phyloP scores from a whole-genome alignment of 1,140 invertebrate genomes.

The Tetramorium simillimum region DNA sequence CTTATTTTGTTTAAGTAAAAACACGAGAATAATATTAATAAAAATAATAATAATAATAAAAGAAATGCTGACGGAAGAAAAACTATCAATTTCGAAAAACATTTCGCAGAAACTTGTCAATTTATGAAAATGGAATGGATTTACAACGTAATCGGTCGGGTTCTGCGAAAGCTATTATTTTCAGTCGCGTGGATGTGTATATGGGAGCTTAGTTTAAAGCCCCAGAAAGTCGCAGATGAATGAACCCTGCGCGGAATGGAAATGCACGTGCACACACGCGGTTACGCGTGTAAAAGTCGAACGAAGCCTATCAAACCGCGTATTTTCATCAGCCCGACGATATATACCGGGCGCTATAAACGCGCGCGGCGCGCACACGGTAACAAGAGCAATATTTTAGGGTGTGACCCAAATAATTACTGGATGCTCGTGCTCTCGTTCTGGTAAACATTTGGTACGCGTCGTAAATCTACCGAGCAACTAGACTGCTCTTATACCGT shows the following conservation, averaged over 20 bases:
- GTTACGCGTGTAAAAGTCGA: neutral
- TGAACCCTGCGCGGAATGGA: constrained; percentile 40
- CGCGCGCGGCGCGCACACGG: constrained; percentile 56
- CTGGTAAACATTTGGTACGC: constrained; percentile 61
- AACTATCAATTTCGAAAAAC: neutral
- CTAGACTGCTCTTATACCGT: constrained; percentile 45
- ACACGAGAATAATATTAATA: neutral
- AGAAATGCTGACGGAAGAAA: neutral
- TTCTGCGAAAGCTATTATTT: constrained; percentile 64
- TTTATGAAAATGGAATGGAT: neutral
- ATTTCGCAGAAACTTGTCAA: neutral
- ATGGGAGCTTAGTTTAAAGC: constrained; percentile 15
- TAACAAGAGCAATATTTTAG: constrained; percentile 74
- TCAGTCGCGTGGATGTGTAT: neutral
- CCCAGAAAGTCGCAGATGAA: constrained; percentile 53
- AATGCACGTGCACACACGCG: neutral
- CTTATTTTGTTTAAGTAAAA: neutral
- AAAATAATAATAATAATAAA: neutral
- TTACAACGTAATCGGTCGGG: constrained; percentile 30
- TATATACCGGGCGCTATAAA: constrained; percentile 72
- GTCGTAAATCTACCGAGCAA: constrained; percentile 56
- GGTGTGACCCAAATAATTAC: constrained; percentile 76
- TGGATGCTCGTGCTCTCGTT: constrained; percentile 57
- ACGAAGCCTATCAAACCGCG: constrained; percentile 49
- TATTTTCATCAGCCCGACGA: constrained; percentile 69